A percentile compares a stretch with the other conserved stretches of the same genome.
Conservation (phyloP, 2,888 invertebrate species). For the Euplagia quadripunctaria region DNA sequence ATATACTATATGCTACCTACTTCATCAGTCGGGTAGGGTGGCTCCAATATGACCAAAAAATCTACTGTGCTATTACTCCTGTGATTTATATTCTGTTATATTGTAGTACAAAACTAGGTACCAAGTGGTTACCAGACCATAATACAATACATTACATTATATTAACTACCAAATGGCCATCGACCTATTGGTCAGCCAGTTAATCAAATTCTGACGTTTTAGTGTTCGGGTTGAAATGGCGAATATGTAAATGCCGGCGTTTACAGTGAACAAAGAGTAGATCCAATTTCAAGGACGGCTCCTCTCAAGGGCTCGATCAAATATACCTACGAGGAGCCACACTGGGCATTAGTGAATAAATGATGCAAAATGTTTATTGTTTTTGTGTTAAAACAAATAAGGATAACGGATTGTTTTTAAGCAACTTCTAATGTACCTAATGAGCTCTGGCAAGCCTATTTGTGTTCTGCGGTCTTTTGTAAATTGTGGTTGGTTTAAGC, state of each 20-base stretch:
- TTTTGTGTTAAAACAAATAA: not conserved
- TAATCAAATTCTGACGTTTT: conserved; percentile 8
- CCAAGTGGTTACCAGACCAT: no score
- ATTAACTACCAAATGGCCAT: not conserved
- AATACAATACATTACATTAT: not conserved
- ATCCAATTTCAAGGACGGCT: not conserved
- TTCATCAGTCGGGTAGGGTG: no score
- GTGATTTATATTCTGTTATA: not conserved
- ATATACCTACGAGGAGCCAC: not conserved
- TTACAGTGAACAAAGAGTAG: not conserved
- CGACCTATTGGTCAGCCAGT: not conserved
- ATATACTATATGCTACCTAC: no score
- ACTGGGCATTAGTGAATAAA: not conserved
- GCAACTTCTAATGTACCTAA: no score
- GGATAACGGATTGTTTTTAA: no score
- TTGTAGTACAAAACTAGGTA: not conserved
- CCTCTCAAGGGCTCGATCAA: not conserved
- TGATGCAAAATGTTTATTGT: not conserved
- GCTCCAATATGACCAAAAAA: not conserved
- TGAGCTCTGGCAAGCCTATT: no score
- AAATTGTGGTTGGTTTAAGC: no score
- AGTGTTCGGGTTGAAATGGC: not conserved
- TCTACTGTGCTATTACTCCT: not conserved
- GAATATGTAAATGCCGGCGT: conserved; percentile 8
- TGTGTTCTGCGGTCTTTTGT: no score